Base-by-base conservation (phyloP, 2,888 invertebrate genomes). In the Hypomecis atomaria region DNA sequence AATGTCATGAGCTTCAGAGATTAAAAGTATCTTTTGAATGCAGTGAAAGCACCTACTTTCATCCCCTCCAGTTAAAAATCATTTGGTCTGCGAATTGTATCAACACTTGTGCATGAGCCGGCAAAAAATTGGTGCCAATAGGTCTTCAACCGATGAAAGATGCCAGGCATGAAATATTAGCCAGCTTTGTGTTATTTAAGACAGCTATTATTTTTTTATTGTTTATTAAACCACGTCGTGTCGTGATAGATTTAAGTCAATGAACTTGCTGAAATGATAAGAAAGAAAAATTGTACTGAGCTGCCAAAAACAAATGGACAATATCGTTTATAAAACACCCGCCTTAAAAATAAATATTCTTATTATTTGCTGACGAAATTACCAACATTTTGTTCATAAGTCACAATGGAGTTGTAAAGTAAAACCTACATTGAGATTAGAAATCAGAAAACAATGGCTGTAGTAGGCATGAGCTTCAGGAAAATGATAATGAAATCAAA, bases 1-100 rank as follows among this genome's bases (percentile, higher is more conserved):
- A 78, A 73, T 74, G 73, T 76, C 74, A 74, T 69, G 71, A 45
- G 53, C 53, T 66, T 59, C 62, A 57, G 69, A 76, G 69, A 58
- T 62, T 70, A 77, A 74, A 75, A 75, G 61, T 75, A 78, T 78
- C 77, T 81, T 78, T 72, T 73, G 74, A 77, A 74, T 77, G 74
- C 75, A 88, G 92, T 83, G 92, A 92, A 91, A 90, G 92, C 85
- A 75, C 76, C 77, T 81, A 85, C 88, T 87, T 88, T 87, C 86
- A 83, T 85, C 83, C 84, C 77, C 74, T 66, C 67, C 71, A 50
- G 55, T 5, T 50, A 42, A 57, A 61, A 79, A 84, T 80, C 79
- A 87, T 85, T 86, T 76, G 75, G 82, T 76, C 74, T 78, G 85
- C 82, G 81, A 86, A 90, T 87, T 85, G 87, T 90, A 89, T 81